phyloP scores from a whole-genome alignment of 2,113 vertebrate genomes.

The Regulus satrapa region DNA sequence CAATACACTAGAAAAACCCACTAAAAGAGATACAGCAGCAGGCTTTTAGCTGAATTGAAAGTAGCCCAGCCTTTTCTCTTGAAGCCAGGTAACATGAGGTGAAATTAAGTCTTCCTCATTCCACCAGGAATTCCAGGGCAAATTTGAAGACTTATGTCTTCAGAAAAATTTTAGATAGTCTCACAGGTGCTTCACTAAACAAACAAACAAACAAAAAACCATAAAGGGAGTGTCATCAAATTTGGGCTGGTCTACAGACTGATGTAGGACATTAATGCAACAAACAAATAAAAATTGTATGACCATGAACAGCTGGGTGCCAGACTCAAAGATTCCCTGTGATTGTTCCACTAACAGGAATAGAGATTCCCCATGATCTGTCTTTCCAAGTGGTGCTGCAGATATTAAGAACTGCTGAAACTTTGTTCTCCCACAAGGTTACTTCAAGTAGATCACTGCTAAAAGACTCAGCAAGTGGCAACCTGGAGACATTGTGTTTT shows the following conservation, averaged over 20 bases:
- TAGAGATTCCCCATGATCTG: background rate
- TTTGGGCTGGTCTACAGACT: background rate
- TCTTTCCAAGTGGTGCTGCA: background rate
- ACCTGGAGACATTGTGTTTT: background rate
- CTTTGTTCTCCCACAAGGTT: background rate
- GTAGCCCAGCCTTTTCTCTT: background rate
- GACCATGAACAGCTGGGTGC: background rate
- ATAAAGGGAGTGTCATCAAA: background rate
- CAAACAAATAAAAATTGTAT: background rate
- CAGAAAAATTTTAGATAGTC: background rate
- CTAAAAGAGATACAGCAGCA: background rate
- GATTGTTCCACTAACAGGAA: background rate
- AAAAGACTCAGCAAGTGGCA: background rate
- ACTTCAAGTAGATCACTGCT: background rate
- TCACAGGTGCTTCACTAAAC: background rate
- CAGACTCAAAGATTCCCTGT: background rate
- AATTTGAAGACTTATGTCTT: background rate
- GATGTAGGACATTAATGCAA: background rate
- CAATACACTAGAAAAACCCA: background rate
- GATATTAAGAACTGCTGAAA: background rate
- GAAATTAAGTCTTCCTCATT: background rate
- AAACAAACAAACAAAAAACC: background rate
- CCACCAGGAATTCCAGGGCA: background rate
- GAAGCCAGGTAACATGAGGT: background rate
- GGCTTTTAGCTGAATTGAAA: background rate